Conservation (phyloP, 2,888 invertebrate species). For the Aphodius granarius region DNA sequence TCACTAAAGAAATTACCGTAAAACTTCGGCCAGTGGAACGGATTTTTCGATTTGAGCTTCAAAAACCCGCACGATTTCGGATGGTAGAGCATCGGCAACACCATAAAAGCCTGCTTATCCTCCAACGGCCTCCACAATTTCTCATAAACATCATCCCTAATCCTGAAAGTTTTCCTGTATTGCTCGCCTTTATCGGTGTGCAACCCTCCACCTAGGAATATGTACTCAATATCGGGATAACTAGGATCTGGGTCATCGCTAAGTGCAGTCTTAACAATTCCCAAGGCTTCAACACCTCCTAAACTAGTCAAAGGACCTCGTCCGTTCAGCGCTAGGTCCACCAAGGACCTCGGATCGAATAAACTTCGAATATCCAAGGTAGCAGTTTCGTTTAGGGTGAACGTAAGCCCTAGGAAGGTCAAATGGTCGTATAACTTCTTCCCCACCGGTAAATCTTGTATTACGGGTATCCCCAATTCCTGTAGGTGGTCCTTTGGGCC, state of each 20-base stretch:
- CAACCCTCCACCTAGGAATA: constrained; percentile 62
- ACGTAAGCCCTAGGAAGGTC: constrained; percentile 61
- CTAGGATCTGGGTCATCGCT: constrained; percentile 44
- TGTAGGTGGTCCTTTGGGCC: constrained; percentile 64
- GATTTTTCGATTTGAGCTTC: constrained; percentile 69
- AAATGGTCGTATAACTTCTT: constrained; percentile 70
- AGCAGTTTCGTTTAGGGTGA: constrained; percentile 55
- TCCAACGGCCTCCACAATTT: constrained; percentile 60
- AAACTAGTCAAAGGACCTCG: constrained; percentile 59
- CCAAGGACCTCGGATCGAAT: constrained; percentile 40
- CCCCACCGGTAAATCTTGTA: constrained; percentile 68
- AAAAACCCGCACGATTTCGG: constrained; percentile 73
- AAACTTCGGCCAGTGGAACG: constrained; percentile 70
- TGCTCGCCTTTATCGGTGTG: constrained; percentile 54
- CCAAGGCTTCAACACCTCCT: constrained; percentile 66
- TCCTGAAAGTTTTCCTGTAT: constrained; percentile 56
- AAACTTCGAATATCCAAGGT: constrained; percentile 24
- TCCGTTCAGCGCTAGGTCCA: constrained; percentile 51
- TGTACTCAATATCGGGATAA: constrained; percentile 67
- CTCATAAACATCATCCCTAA: constrained; percentile 60
- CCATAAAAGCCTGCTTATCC: constrained; percentile 42
- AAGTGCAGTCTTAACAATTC: constrained; percentile 50
- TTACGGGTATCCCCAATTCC: constrained; percentile 60
- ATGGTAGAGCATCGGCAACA: constrained; percentile 71
- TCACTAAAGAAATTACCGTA: constrained; percentile 80